phyloP scores from a whole-genome alignment of 2,113 vertebrate species.

The Ictidomys tridecemlineatus region DNA sequence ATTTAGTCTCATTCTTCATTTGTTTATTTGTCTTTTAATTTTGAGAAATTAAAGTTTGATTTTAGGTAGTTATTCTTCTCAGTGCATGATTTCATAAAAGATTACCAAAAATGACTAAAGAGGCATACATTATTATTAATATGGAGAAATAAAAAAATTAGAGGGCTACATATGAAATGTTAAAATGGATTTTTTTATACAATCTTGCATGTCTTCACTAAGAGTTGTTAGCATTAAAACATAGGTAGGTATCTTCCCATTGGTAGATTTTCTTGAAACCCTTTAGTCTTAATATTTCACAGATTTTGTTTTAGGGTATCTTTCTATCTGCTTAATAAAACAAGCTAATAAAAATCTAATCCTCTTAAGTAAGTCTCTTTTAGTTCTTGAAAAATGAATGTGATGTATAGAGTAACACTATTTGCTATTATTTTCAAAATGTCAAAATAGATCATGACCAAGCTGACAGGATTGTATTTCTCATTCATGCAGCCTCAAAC shows the following conservation, averaged over 20 bases:
- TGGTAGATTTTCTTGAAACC: background rate
- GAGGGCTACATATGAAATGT: background rate
- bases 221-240: background rate
- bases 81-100: background rate
- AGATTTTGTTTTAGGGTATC: background rate
- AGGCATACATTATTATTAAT: background rate
- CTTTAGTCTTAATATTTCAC: background rate
- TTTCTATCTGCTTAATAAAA: background rate
- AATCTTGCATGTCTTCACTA: background rate
- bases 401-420: background rate
- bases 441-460: background rate
- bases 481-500: background rate
- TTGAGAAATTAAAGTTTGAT: slow-evolving; percentile 12
- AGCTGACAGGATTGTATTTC: background rate
- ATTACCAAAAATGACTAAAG: background rate
- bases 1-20: background rate
- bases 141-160: background rate
- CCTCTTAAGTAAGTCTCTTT: background rate
- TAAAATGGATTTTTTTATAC: background rate
- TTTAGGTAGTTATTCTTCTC: background rate
- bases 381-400: background rate
- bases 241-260: background rate
- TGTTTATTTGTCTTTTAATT: background rate
- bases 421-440: background rate
- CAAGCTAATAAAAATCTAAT: background rate